Evolutionary conservation across 2,797 vertebrate genomes (phyloP), one percentile per base, ranked within the genome.

Genomic region (Okamejei kenojei): DNA sequence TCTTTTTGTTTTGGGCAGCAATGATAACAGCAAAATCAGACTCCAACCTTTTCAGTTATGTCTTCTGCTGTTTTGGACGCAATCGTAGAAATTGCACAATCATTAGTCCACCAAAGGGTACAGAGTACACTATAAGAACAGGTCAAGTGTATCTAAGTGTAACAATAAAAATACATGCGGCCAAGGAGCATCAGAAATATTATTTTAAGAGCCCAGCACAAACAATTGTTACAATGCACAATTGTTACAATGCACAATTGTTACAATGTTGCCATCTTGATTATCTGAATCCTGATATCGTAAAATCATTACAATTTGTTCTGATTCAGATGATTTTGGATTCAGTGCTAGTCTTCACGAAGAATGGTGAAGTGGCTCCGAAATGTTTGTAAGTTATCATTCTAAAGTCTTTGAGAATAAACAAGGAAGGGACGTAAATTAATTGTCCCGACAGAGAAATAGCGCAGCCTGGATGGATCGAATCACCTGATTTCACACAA

Each of bases 221-320:
- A 63, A 21, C 82, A 86, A 32, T n/a, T 86, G 58, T 65, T n/a
- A 65, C 23, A 86, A 0, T 65, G 54, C 61, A 63, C 11, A 63
- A 61, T 29, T 8, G 32, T 65, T 63, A 65, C 23, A 86, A 0
- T 65, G 54, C 61, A 63, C 11, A 63, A 61, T 29, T 8, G 32
- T 65, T 63, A 15, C 82, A 86, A 15, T 8, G 19, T 65, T 63
- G 26, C 82, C 65, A 6, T 63, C 15, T 54, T 54, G 45, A 32
- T 63, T 86, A 86, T 63, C 29, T 32, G 58, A 86, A 84, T 61
- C 81, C 54, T 84, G 81, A 58, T 11, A 58, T 61, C 1, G 26
- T n/a, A 61, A 84, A 84, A 84, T 84, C 54, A 84, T 84, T 84
- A 21, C 81, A 84, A 84, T 13, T 84, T 29, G 23, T 84, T 26